A percentile compares a stretch with the other conserved stretches of the same genome.
Conservation (phyloP, 2,888 invertebrate genomes). For the Agriopis aurantiaria region DNA sequence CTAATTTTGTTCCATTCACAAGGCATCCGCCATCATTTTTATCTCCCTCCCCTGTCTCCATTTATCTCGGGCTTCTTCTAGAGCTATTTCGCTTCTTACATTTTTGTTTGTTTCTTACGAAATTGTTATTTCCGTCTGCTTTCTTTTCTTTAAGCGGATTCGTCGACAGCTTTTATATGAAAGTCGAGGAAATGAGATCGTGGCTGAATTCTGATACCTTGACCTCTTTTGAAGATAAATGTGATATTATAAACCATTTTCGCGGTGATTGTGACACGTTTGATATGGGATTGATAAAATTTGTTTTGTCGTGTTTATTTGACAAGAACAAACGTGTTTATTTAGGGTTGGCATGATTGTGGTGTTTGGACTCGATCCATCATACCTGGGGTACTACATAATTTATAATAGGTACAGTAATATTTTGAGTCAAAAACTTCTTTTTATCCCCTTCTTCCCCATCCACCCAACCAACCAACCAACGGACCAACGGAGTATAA, state of each 20-base stretch:
- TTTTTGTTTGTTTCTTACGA: constrained; percentile 83
- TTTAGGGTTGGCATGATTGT: no score
- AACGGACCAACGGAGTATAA: constrained; percentile 2
- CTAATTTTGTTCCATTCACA: constrained; percentile 83
- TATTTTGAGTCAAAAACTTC: neutral
- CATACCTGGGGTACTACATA: no score
- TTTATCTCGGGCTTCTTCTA: constrained; percentile 79
- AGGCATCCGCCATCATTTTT: constrained; percentile 84
- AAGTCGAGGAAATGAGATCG: constrained; percentile 80
- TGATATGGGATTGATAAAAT: constrained; percentile 24
- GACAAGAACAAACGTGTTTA: neutral
- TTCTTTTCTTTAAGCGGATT: constrained; percentile 81
- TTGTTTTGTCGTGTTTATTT: constrained; percentile 26
- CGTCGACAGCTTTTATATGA: constrained; percentile 74
- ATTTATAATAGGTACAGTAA: no score
- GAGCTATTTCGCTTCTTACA: constrained; percentile 77
- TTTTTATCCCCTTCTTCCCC: no score
- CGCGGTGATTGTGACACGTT: constrained; percentile 47
- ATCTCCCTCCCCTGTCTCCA: constrained; percentile 81
- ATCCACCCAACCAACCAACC: neutral
- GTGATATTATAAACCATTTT: constrained; percentile 63
- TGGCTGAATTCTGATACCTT: constrained; percentile 71
- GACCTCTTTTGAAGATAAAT: constrained; percentile 70
- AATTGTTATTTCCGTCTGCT: constrained; percentile 84
- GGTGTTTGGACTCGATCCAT: no score